Conservation (phyloP, 2,113 vertebrate genomes). For the Rissa tridactyla region DNA sequence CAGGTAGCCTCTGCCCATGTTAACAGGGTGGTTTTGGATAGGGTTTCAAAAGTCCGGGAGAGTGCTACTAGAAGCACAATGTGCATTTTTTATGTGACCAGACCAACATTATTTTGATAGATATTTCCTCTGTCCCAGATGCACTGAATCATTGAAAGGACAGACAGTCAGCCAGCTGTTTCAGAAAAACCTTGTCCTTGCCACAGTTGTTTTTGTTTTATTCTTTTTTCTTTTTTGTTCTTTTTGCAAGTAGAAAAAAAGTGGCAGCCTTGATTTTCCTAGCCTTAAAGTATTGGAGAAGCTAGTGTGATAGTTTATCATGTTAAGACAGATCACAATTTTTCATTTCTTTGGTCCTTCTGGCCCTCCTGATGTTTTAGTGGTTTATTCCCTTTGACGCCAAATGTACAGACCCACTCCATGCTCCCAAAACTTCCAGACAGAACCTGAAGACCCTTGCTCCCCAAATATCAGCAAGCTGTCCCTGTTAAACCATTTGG, state of each 20-base stretch:
- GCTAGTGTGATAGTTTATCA: neutral
- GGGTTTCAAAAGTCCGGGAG: neutral
- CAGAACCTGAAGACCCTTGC: neutral
- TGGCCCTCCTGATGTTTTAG: neutral
- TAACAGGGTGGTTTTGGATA: neutral
- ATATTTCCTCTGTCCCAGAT: neutral
- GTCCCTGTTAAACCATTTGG: neutral
- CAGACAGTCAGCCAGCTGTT: neutral
- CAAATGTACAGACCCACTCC: neutral
- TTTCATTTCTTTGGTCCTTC: neutral
- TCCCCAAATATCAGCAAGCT: neutral
- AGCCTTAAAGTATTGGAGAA: neutral
- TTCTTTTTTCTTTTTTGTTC: neutral
- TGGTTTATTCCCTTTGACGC: neutral
- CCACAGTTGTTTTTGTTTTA: neutral
- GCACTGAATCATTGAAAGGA: neutral
- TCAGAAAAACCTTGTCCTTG: neutral
- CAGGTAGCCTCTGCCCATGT: neutral
- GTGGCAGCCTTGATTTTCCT: neutral
- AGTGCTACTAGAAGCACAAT: neutral
- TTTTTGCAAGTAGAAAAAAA: neutral
- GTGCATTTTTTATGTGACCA: neutral
- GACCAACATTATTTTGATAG: neutral
- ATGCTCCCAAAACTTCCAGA: neutral
- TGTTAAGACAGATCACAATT: neutral